phyloP scores from a whole-genome alignment of 2,888 invertebrate genomes.

The Drosophila trichaetosa region DNA sequence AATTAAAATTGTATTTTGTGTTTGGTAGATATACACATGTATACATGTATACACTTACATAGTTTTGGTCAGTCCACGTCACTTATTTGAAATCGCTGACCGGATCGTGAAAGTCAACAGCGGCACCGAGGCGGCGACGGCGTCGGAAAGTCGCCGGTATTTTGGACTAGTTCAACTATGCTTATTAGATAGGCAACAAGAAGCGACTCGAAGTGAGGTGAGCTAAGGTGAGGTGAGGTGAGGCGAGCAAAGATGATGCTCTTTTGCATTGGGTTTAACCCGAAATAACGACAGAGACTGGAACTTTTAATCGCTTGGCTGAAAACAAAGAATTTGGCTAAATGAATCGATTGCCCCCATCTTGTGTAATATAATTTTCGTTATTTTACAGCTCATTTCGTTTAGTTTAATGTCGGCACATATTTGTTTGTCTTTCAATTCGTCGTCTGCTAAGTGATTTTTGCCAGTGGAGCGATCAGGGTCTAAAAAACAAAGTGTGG shows the following conservation, averaged over 20 bases:
- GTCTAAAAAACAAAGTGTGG: slow-evolving; percentile 42
- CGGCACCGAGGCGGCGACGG: slow-evolving; percentile 50
- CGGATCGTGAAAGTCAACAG: slow-evolving; percentile 74
- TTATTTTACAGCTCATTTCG: slow-evolving; percentile 67
- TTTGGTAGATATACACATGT: neutral
- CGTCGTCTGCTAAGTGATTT: slow-evolving; percentile 66
- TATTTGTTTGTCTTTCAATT: slow-evolving; percentile 31
- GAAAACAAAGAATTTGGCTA: slow-evolving; percentile 62
- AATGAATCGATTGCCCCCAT: slow-evolving; percentile 55
- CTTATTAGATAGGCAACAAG: slow-evolving; percentile 18
- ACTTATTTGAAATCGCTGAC: slow-evolving; percentile 58
- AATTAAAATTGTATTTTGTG: slow-evolving; percentile 34
- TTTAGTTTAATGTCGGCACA: slow-evolving; percentile 19
- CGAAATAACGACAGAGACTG: slow-evolving; percentile 29
- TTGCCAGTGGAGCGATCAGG: slow-evolving; percentile 58
- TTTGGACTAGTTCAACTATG: slow-evolving; percentile 66
- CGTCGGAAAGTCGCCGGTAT: slow-evolving; percentile 60
- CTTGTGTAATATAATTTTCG: slow-evolving; percentile 61
- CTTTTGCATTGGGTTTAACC: slow-evolving; percentile 66
- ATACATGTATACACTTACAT: neutral
- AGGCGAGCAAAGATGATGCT: slow-evolving; percentile 11
- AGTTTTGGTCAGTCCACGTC: slow-evolving; percentile 69
- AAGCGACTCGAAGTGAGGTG: neutral
- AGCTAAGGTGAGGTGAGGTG: neutral
- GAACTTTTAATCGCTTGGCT: neutral